phyloP scores from a whole-genome alignment of 2,797 vertebrate species.

The Oophaga sylvatica region DNA sequence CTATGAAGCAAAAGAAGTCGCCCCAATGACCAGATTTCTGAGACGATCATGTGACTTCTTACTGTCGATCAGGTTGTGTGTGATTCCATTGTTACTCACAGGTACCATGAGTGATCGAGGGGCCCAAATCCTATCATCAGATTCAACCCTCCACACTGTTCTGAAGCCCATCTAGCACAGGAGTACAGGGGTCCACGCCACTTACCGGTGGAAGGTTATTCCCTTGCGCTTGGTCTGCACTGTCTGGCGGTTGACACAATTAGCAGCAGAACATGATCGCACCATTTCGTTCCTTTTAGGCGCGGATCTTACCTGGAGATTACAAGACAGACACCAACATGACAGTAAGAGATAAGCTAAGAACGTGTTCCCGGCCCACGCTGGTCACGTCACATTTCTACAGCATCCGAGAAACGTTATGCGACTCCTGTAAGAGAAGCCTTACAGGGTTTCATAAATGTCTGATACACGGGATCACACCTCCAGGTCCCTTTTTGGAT shows the following conservation, averaged over 20 bases:
- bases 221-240: slow-evolving; percentile 44
- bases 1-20: too few relatives aligned
- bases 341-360: background rate
- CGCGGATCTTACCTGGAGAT: background rate
- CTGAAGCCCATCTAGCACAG: background rate
- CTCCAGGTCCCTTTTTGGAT: too few relatives aligned
- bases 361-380: too few relatives aligned
- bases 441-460: too few relatives aligned
- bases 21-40: too few relatives aligned
- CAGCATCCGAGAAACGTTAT: background rate
- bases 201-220: slow-evolving; percentile 57
- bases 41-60: too few relatives aligned
- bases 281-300: slow-evolving; percentile 47
- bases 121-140: background rate
- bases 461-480: too few relatives aligned
- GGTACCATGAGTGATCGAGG: background rate
- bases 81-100: background rate
- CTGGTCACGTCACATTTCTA: background rate
- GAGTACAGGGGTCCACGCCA: background rate
- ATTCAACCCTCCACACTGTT: background rate
- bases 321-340: background rate
- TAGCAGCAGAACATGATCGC: slow-evolving; percentile 59
- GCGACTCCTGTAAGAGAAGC: too few relatives aligned
- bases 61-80: background rate
- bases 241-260: slow-evolving; percentile 59